Evolutionary conservation across 1,140 invertebrate species (phyloP).

Genomic region (Cepaea nemoralis): DNA sequence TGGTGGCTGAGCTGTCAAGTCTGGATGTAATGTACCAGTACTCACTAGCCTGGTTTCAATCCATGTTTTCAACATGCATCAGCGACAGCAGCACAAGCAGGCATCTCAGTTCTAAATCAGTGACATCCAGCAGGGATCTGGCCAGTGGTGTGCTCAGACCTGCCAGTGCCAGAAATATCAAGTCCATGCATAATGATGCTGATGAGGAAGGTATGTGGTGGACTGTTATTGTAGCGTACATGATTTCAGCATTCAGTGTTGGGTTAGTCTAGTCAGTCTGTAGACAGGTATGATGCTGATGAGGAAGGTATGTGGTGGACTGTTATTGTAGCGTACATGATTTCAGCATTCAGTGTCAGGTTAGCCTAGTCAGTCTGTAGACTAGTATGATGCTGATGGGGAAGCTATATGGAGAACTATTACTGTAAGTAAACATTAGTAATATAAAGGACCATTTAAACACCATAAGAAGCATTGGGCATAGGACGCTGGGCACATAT

Average conservation of each 20-base stretch:
- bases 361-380: too few species aligned
- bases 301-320: constrained; percentile 25
- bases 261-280: too few species aligned
- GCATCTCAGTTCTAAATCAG: constrained; percentile 16
- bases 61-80: constrained; percentile 67
- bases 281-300: background rate
- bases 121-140: constrained; percentile 28
- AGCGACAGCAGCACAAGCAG: constrained; percentile 31
- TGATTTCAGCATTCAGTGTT: too few species aligned
- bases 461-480: too few species aligned
- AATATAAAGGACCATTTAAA: too few species aligned
- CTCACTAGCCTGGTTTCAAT: constrained; percentile 71
- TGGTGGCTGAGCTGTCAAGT: constrained; percentile 68
- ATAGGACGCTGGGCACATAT: too few species aligned
- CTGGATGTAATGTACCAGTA: constrained; percentile 73
- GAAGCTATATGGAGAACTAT: constrained; percentile 17
- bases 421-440: too few species aligned
- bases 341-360: too few species aligned
- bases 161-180: constrained; percentile 43
- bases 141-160: constrained; percentile 48
- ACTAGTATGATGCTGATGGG: constrained; percentile 1
- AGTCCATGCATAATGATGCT: constrained; percentile 29
- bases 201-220: constrained; percentile 25
- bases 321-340: too few species aligned
- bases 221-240: too few species aligned